Percentiles rank a stretch among this genome's conserved stretches.
phyloP scores from a whole-genome alignment of 2,888 invertebrate genomes.

The Tachystola acroxantha region DNA sequence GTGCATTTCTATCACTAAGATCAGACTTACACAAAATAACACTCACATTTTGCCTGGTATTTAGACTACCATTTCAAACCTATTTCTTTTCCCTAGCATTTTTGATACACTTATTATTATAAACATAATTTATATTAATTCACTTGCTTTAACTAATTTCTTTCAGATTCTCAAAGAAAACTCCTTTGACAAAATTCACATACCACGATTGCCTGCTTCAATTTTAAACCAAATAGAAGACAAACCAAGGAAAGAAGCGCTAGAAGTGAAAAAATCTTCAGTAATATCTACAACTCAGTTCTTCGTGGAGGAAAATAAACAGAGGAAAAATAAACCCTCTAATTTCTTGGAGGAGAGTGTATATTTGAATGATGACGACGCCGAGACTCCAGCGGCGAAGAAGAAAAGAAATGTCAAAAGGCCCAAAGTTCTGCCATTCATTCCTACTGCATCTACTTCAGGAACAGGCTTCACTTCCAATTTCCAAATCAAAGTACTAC shows the following conservation, averaged over 20 bases:
- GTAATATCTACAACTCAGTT: constrained; percentile 55
- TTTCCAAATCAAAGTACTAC: constrained; percentile 55
- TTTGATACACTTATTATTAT: too few species aligned
- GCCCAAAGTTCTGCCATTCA: constrained; percentile 56
- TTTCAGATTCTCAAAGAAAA: constrained; percentile 45
- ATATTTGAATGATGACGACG: constrained; percentile 44
- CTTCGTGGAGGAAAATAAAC: constrained; percentile 43
- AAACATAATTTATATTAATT: too few species aligned
- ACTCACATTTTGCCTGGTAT: too few species aligned
- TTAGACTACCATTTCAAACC: too few species aligned
- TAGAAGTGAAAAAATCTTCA: constrained; percentile 26
- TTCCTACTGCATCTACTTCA: constrained; percentile 57
- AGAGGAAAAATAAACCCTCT: constrained; percentile 56
- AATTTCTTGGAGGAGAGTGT: constrained; percentile 64
- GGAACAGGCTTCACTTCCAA: constrained; percentile 58
- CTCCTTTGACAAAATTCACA: constrained; percentile 40
- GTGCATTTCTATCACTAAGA: too few species aligned
- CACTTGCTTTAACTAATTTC: too few species aligned
- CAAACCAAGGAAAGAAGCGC: constrained; percentile 28
- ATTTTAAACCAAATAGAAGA: constrained; percentile 49
- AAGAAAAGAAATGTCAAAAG: constrained; percentile 32
- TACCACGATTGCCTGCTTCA: constrained; percentile 48
- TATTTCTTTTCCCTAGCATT: too few species aligned
- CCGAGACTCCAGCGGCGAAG: constrained; percentile 11
- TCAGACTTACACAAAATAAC: too few species aligned